Base-by-base conservation (phyloP, 2,888 invertebrate species). In the Euzetes globulus region DNA sequence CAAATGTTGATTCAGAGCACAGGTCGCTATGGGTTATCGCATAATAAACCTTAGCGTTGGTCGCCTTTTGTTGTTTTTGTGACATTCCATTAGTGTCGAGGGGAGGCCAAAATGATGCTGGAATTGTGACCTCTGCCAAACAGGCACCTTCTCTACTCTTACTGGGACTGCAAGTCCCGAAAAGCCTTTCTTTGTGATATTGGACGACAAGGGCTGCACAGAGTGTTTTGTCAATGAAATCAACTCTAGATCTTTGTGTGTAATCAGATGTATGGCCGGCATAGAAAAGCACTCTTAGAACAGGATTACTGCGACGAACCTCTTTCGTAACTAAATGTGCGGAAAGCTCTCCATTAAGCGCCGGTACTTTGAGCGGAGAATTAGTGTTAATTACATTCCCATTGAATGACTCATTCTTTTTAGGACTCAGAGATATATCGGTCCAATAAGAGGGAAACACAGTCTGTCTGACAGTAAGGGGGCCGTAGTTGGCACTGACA, bases 381-480 rank as follows among this genome's bases (percentile, higher is more conserved):
- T 37, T 19, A 1, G 33, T 50, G 9, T 25, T 37, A 58, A 37
- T 55, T 9, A 15, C 13, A 25, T 11, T 33, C 1, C 5, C 25
- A 41, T 19, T 29, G n/a, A 19, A 55, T 60, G 58, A 47, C 11
- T 72, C 50, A 68, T 60, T 73, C 50, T 45, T 73, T 73, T 29
- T 73, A 13, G 52, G 33, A 63, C 15, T 58, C 9, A 11, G n/a
- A 29, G n/a, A 1, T 15, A 37, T 50, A n/a, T 73, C 60, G n/a
- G 41, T 63, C 47, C 47, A 47, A 47, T 52, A 55, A n/a, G 74
- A 74, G 11, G 93, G 92, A 52, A 94, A 93, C 52, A 95, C 93
- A 0, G 94, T 94, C 84, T 95, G 94, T 82, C 94, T 94, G 73
- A 94, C 94, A 79, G 92, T 92, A 84, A 95, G 95, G 9, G 95